Conservation (phyloP, 2,888 invertebrate species). For the Tenthredo notha region DNA sequence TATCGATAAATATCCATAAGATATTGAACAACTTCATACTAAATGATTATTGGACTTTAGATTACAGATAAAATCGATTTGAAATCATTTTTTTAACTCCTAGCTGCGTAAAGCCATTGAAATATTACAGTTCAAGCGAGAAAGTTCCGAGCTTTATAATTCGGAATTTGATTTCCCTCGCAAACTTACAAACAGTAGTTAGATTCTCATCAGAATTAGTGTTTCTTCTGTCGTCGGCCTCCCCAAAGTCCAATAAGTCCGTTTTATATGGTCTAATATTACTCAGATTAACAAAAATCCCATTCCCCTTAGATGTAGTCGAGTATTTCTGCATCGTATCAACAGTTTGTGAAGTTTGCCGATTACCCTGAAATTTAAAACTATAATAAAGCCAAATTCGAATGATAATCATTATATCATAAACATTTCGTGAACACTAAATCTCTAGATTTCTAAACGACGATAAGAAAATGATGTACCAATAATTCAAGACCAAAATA, state of each 20-base stretch:
- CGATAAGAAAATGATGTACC: slow-evolving; percentile 76
- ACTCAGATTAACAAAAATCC: slow-evolving; percentile 66
- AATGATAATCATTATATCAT: background rate
- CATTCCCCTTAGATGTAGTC: slow-evolving; percentile 60
- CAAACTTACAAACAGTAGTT: slow-evolving; percentile 31
- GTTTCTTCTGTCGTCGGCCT: background rate
- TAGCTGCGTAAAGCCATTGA: background rate
- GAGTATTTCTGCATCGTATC: slow-evolving; percentile 64
- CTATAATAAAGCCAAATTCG: background rate
- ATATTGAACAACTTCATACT: background rate
- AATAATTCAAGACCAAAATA: slow-evolving; percentile 81
- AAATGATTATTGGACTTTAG: background rate
- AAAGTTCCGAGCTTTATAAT: background rate
- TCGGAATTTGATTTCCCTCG: background rate
- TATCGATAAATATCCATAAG: background rate
- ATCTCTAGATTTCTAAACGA: background rate
- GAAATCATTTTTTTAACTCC: background rate
- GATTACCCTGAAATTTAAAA: slow-evolving; percentile 59
- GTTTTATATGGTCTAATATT: slow-evolving; percentile 66
- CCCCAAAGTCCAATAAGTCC: slow-evolving; percentile 55
- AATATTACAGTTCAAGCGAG: background rate
- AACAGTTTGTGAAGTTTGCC: slow-evolving; percentile 60
- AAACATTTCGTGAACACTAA: background rate
- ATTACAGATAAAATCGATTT: background rate
- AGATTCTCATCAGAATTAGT: slow-evolving; percentile 19